Base-by-base conservation (phyloP, 2,113 vertebrate species). In the Toxostoma redivivum region DNA sequence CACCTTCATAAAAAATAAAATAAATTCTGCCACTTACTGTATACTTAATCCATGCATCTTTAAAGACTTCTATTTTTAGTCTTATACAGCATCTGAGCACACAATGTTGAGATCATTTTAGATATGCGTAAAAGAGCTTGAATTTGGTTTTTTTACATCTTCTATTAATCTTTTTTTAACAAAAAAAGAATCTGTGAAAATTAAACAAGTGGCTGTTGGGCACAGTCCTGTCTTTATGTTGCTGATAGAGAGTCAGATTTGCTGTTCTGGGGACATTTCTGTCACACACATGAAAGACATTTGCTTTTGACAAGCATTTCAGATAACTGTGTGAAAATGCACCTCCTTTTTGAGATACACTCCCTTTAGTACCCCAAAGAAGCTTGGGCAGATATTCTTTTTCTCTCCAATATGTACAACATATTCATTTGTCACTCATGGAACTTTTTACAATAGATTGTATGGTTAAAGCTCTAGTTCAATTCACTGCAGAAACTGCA, bases 11-110 rank as follows among this genome's bases (percentile, higher is more conserved):
- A 80, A 94, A 64, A 79, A 54, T 27, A 71, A 80, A 90, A 67
- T 12, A 88, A 70, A 87, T 56, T 50, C 84, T 96, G 61, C 61
- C 28, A 7, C 48, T 95, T 92, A 91, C 48, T 80, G 62, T 92
- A 89, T 76, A 73, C 69, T 87, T 89, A 90, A 92, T 64, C 72
- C 69, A 86, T 84, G 37, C 61, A 83, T 86, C 45, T 93, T 91
- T 80, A 70, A 94, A 96, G 51, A 70, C n/a, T 70, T 87, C 76
- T 91, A 67, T 73, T 94, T 91, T 93, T 91, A 94, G 77, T 71
- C 35, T 80, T 12, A 35, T 38, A 65, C 22, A 86, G 37, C 38
- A 88, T 90, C 42, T 83, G 31, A 92, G 23, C 16, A 64, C 74
- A 71, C 14, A 70, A 12, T 35, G 30, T 42, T 50, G 47, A 47